Evolutionary conservation across 2,113 vertebrate genomes (phyloP).

Genomic region (Trachemys scripta): DNA sequence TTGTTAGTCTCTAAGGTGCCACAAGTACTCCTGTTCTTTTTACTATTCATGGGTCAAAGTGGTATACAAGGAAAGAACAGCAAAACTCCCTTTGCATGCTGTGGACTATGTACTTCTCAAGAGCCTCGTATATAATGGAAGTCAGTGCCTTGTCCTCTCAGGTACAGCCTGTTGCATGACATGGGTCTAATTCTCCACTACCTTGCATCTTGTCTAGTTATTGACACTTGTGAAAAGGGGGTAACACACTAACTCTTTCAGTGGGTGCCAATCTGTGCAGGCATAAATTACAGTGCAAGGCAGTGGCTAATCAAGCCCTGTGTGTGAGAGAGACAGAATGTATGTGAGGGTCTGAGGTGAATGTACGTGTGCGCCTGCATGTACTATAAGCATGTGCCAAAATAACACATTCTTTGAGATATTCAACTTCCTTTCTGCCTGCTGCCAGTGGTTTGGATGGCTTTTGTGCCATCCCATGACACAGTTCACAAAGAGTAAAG

Average conservation of each 20-base stretch:
- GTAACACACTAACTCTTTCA: accelerated
- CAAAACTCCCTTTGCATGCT: neutral
- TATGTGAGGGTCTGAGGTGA: accelerated
- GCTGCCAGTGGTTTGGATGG: neutral
- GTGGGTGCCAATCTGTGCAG: neutral
- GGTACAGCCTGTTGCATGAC: accelerated
- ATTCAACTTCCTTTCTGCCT: neutral
- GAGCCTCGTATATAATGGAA: neutral
- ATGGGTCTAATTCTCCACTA: neutral
- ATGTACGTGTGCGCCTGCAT: accelerated
- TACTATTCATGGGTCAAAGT: neutral
- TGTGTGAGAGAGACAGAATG: neutral
- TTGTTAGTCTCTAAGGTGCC: too few relatives aligned
- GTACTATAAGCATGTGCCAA: neutral
- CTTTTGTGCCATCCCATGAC: slow-evolving; percentile 27
- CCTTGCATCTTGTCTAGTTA: neutral
- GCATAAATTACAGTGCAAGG: neutral
- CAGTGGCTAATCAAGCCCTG: neutral
- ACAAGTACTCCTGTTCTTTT: too few relatives aligned
- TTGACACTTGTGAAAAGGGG: neutral
- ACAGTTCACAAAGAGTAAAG: slow-evolving; percentile 31
- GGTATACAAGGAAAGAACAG: accelerated
- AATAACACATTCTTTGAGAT: neutral
- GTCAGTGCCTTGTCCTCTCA: accelerated
- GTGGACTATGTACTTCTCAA: neutral